Base-by-base conservation (phyloP, 2,888 invertebrate genomes). In the Dryocosmus kuriphilus region DNA sequence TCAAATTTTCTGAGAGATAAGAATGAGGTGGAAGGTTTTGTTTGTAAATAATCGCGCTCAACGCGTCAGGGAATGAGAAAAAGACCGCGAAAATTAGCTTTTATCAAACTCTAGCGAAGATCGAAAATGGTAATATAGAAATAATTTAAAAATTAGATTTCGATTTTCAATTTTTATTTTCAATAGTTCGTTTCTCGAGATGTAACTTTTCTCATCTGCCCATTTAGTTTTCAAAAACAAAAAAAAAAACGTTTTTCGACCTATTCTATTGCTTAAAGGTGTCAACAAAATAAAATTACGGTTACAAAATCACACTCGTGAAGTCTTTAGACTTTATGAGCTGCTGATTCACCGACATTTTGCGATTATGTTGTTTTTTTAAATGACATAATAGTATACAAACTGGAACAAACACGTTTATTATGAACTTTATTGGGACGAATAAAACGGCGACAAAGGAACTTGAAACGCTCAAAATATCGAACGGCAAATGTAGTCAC, bases 1-100 rank as follows among this genome's bases (percentile, higher is more conserved):
- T 63, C 60, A 63, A 46, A 41, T 74, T 65, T 71, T 67, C 77
- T 71, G 57, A 65, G 77, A 77, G 77, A 61, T 71, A 71, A 71
- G 71, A 27, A 55, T 71, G 30, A 71, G 51, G 51, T 71, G 51
- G 51, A 71, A n/a, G 30, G 51, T 71, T 67, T 71, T 71, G n/a
- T 71, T 71, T 71, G 71, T 77, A 77, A 46, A 41, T 35, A 63
- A 61, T 74, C 74, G 27, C 60, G 16, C 27, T 46, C 41, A 73
- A 74, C 51, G 73, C 61, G 61, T 60, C 71, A 73, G 27, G 46
- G 62, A 71, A 46, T 51, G 60, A 76, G n/a, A 41, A 32, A 76
- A 76, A 76, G 51, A 71, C 55, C 57, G 57, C 63, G 24, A 27
- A 27, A 8, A 71, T 27, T 24, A 41, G 24, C 19, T 46, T 27